Conservation (phyloP, 2,888 invertebrate species). For the Tholera decimalis region DNA sequence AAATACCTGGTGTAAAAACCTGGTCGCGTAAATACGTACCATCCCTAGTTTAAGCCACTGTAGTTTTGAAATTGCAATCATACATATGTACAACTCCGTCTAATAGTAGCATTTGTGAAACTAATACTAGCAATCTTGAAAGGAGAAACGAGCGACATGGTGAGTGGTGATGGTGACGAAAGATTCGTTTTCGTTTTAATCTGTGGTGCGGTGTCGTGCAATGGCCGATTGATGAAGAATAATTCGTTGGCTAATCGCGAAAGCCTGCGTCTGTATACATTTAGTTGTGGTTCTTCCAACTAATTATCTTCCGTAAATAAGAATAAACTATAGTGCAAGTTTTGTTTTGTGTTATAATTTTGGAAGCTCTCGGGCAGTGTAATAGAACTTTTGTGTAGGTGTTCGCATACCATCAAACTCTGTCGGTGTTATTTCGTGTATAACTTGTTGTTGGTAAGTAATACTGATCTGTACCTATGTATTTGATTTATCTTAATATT, state of each 20-base stretch:
- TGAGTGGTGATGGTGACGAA: no score
- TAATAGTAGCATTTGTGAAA: conserved; percentile 28
- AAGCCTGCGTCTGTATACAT: conserved; percentile 65
- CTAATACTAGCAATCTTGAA: conserved; percentile 19
- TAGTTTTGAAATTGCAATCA: no score
- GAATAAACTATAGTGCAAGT: conserved; percentile 67
- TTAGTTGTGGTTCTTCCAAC: conserved; percentile 65
- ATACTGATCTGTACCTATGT: conserved; percentile 36
- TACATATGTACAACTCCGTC: not conserved
- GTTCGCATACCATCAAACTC: conserved; percentile 70
- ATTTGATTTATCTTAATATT: conserved; percentile 37
- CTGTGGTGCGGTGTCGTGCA: conserved; percentile 65
- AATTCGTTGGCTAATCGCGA: conserved; percentile 69
- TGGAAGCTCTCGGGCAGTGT: conserved; percentile 70
- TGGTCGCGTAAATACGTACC: no score
- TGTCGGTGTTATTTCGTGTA: conserved; percentile 72
- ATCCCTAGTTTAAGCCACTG: no score
- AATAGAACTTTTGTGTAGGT: conserved; percentile 75
- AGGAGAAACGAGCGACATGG: conserved; percentile 13
- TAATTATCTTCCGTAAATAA: conserved; percentile 62
- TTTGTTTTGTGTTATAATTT: conserved; percentile 68
- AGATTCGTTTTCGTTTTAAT: conserved; percentile 46
- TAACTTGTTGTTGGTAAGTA: conserved; percentile 86
- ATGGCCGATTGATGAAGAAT: conserved; percentile 73
- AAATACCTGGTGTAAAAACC: no score